phyloP scores from a whole-genome alignment of 2,797 vertebrate species.

The Rhabdomys pumilio region DNA sequence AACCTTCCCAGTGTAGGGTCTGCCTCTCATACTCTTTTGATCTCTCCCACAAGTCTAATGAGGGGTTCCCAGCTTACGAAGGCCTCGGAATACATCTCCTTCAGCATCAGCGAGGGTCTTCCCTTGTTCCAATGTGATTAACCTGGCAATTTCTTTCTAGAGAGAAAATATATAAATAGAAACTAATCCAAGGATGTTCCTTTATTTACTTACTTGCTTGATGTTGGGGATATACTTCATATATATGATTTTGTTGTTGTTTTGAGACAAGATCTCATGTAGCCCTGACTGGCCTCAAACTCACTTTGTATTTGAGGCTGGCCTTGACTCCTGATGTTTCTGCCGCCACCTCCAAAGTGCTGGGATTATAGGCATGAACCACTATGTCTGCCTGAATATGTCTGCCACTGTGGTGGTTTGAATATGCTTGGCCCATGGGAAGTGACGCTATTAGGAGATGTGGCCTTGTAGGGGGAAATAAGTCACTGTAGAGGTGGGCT shows the following conservation, averaged over 20 bases:
- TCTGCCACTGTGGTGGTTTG: background rate
- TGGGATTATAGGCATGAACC: background rate
- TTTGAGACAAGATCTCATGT: background rate
- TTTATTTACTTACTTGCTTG: background rate
- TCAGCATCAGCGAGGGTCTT: conserved; percentile 99
- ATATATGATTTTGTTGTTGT: background rate
- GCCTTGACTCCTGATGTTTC: background rate
- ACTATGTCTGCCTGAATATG: background rate
- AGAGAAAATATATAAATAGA: conserved; percentile 83
- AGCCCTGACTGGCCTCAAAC: background rate
- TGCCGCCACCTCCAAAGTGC: background rate
- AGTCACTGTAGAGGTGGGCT: background rate
- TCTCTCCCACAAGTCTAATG: conserved; percentile 63
- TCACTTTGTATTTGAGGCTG: background rate
- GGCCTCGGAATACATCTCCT: conserved; percentile 97
- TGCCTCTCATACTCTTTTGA: conserved; percentile 62
- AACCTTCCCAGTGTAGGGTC: background rate
- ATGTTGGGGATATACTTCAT: background rate
- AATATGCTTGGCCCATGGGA: background rate
- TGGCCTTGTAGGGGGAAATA: background rate
- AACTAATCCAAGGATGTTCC: conserved; percentile 41
- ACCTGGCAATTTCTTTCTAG: conserved; percentile 97
- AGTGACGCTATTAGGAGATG: background rate
- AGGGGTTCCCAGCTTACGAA: conserved; percentile 93
- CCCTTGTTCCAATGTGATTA: conserved; percentile 97